Conservation (phyloP, 2,797 vertebrate genomes). For the Sebastes kiyomatsui region DNA sequence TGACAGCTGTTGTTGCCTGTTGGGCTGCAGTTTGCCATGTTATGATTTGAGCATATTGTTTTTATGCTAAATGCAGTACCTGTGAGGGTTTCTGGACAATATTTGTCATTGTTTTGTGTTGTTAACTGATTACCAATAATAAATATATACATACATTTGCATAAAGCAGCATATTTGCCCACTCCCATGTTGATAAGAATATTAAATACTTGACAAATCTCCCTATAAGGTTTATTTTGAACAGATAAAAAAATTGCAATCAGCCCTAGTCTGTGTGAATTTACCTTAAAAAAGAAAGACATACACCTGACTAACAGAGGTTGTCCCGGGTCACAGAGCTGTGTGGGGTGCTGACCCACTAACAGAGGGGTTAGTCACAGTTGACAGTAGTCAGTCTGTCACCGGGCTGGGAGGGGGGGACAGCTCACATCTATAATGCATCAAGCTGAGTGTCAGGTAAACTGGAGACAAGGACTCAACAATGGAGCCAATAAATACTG, state of each 20-base stretch:
- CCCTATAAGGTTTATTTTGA: no score
- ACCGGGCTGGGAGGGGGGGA: not conserved
- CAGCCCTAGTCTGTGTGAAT: not conserved
- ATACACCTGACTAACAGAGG: not conserved
- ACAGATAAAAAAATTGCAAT: accelerated
- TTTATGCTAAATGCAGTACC: no score
- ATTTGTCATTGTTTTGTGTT: no score
- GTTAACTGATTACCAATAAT: no score
- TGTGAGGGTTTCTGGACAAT: no score
- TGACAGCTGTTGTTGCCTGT: no score
- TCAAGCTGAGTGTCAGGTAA: constrained; percentile 24
- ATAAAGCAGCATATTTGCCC: no score
- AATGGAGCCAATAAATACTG: constrained; percentile 4
- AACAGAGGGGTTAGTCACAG: constrained; percentile 40
- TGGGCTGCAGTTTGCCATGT: no score
- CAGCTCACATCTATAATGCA: constrained; percentile 63
- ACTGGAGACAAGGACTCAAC: constrained; percentile 24
- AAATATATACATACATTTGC: no score
- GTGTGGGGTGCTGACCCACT: not conserved
- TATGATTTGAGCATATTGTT: no score
- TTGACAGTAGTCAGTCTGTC: constrained; percentile 50
- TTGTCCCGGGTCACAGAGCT: not conserved
- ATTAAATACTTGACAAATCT: no score
- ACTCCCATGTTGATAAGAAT: no score
- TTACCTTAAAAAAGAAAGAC: not conserved